Base-by-base conservation (phyloP, 2,113 vertebrate species). In the Aptenodytes forsteri region DNA sequence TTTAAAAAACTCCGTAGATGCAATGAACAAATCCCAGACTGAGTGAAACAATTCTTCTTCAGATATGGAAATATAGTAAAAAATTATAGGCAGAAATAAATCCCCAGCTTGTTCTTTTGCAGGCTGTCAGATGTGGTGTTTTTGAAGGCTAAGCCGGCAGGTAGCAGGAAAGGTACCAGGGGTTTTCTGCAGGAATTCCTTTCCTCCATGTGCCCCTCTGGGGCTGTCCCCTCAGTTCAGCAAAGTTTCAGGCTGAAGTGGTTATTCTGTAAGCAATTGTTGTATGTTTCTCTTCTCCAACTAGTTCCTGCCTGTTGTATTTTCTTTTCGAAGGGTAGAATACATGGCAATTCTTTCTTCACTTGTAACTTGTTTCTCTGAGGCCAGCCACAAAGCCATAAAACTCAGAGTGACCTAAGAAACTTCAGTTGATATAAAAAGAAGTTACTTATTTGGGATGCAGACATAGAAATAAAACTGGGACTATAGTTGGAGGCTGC, bases 361-460 rank as follows among this genome's bases (percentile, higher is more conserved):
- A 56, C 36, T 56, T 73, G n/a, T 80, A 36, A 36, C 69, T 87
- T 84, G 14, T 87, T 93, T 87, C 26, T 65, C 59, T 61, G 82
- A 62, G 73, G 78, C 12, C 59, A 93, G 30, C 12, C 71, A 66
- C 32, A 78, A 61, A 56, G 22, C 11, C 16, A 11, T 65, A 56
- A 61, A 83, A 26, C 26, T 69, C 67, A 64, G 27, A 83, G 16
- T 29, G 27, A 75, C 50, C 14, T 52, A 62, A 78, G 69, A 81
- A 83, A 77, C n/a, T 87, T 77, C n/a, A 69, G 26, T 9, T 42
- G 29, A 29, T 65, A 89, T 11, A 50, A 54, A 83, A 94, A 54
- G 26, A 46, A 18, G 21, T 42, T 62, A 64, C 7, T 81, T 47
- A 34, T 52, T 71, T 65, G 13, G 16, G 34, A 87, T 56, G 10